Evolutionary conservation across 2,797 vertebrate genomes (phyloP).

Genomic region (Peromyscus nudipes): DNA sequence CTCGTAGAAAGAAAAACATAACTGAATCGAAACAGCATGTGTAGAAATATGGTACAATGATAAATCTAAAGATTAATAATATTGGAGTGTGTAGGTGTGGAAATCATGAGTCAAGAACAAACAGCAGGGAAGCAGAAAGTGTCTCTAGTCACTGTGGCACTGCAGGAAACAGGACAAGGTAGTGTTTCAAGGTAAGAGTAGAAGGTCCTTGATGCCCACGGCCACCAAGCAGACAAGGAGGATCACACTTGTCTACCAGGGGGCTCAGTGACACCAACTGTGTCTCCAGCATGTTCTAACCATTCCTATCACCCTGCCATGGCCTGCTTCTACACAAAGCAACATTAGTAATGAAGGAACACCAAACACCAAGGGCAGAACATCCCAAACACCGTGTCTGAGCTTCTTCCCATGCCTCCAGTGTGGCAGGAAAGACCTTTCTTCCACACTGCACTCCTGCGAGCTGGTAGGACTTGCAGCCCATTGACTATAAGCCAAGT

Average conservation of each 20-base stretch:
- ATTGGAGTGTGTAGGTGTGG: not conserved
- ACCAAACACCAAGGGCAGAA: not conserved
- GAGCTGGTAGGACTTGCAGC: not conserved
- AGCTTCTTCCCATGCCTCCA: too few relatives aligned
- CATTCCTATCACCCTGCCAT: not conserved
- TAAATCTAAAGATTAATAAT: not conserved
- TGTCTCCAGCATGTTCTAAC: not conserved
- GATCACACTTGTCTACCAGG: not conserved
- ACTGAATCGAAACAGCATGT: not conserved
- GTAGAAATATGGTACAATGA: not conserved
- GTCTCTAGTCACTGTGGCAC: not conserved
- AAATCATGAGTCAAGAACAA: not conserved
- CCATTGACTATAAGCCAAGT: not conserved
- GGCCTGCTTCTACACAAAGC: not conserved
- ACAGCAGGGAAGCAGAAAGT: not conserved
- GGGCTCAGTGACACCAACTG: not conserved
- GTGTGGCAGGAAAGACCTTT: too few relatives aligned
- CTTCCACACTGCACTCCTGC: not conserved
- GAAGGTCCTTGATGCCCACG: not conserved
- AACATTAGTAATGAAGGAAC: not conserved
- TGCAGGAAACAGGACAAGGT: not conserved
- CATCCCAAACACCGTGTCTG: too few relatives aligned
- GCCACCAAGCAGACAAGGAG: not conserved
- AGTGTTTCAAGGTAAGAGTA: not conserved
- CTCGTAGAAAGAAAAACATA: not conserved